phyloP scores from a whole-genome alignment of 2,113 vertebrate genomes.

The Etheostoma spectabile region DNA sequence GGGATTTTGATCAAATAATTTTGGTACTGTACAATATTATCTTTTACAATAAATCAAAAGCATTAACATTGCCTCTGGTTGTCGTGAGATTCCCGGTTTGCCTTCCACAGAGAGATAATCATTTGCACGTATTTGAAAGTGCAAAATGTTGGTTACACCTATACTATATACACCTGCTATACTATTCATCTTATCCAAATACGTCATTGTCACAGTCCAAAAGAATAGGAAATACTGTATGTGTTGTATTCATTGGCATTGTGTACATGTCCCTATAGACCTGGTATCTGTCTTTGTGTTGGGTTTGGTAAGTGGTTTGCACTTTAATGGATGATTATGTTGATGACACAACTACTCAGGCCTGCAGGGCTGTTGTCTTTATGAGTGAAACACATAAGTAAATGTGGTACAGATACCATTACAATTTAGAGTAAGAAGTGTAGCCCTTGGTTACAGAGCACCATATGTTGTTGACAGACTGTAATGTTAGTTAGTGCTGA shows the following conservation, averaged over 20 bases:
- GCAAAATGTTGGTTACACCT: not conserved
- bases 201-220: not conserved
- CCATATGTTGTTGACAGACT: not conserved
- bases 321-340: not conserved
- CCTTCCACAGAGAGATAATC: not conserved
- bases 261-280: not conserved
- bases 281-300: not conserved
- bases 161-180: not conserved
- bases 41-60: not conserved
- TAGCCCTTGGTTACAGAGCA: not conserved
- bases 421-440: not conserved
- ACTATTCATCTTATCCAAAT: constrained; percentile 6
- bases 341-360: not conserved
- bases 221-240: not conserved
- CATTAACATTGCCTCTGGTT: not conserved
- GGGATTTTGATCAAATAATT: not conserved
- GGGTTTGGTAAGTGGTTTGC: not conserved
- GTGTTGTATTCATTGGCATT: no score
- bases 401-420: not conserved
- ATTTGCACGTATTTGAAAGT: constrained; percentile 5
- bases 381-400: not conserved
- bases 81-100: not conserved
- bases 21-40: not conserved
- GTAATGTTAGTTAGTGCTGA: not conserved
- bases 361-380: not conserved